A percentile compares a stretch with the other conserved stretches of the same genome.
These are phyloP conservation scores for Tragelaphus eurycerus DNA, from an alignment of 2,797 vertebrate genomes.

Conservation along the genomic window DNA sequence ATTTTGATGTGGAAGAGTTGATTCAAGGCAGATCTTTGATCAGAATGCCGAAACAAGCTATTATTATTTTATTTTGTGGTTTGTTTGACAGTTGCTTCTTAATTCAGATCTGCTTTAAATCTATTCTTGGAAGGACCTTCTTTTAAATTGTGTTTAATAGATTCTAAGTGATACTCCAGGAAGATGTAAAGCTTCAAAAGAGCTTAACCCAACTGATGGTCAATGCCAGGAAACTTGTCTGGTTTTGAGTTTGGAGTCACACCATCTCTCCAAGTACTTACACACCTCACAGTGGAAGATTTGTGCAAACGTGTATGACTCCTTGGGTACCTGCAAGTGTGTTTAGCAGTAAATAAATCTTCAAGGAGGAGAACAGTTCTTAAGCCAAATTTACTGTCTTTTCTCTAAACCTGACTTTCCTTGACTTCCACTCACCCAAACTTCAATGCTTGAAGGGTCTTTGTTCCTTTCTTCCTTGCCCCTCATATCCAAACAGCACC, in stretches of 20 bases:
- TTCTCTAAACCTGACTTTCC: not conserved
- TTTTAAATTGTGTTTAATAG: slow-evolving; percentile 76
- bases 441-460: not conserved
- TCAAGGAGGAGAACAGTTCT: not conserved
- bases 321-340: not conserved
- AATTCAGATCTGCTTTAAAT: slow-evolving; percentile 80
- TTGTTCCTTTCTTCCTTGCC: not conserved
- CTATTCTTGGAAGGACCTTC: slow-evolving; percentile 77
- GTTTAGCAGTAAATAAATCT: not conserved
- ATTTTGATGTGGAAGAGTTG: not conserved
- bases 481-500: not conserved
- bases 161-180: slow-evolving; percentile 79
- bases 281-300: slow-evolving; percentile 45
- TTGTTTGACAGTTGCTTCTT: slow-evolving; percentile 75
- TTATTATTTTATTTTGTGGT: slow-evolving; percentile 61
- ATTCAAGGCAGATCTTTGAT: slow-evolving; percentile 28
- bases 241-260: slow-evolving; percentile 77
- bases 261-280: slow-evolving; percentile 72
- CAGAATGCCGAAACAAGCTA: slow-evolving; percentile 57
- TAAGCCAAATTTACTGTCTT: not conserved
- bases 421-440: not conserved
- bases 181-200: slow-evolving; percentile 79
- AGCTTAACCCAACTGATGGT: slow-evolving; percentile 53
- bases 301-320: slow-evolving; percentile 44
- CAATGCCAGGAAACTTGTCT: slow-evolving; percentile 73